Conservation (phyloP, 2,888 invertebrate species). For the Physocephala rufipes region DNA sequence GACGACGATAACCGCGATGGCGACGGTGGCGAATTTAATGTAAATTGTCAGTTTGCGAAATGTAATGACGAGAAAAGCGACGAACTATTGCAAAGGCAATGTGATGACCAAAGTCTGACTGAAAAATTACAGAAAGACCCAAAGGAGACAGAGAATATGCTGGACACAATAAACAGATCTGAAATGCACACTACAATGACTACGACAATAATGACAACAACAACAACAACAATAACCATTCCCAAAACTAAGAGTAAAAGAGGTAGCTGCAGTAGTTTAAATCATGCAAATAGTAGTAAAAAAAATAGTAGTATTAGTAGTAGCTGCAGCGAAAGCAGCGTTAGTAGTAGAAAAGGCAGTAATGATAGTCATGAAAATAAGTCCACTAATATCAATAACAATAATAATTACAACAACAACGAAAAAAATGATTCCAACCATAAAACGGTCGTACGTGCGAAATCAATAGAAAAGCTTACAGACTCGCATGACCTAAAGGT, state of each 20-base stretch:
- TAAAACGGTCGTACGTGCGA: neutral
- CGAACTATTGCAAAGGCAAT: too few relatives aligned
- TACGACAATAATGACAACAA: constrained; percentile 33
- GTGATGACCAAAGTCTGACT: neutral
- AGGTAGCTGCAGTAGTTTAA: constrained; percentile 48
- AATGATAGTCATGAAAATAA: constrained; percentile 43
- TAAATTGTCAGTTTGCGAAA: neutral
- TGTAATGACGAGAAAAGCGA: neutral
- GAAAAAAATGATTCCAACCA: constrained; percentile 19
- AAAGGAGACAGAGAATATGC: neutral
- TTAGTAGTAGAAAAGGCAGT: constrained; percentile 44
- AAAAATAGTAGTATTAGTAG: constrained; percentile 22
- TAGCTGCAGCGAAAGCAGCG: constrained; percentile 35
- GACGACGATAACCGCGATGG: constrained; percentile 9
- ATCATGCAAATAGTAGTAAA: constrained; percentile 37
- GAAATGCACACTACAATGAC: constrained; percentile 11
- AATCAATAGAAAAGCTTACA: neutral
- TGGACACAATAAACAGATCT: constrained; percentile 3
- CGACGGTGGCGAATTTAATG: constrained; percentile 6
- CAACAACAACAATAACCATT: constrained; percentile 35
- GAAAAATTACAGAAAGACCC: too few relatives aligned
- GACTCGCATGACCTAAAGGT: neutral
- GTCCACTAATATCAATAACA: constrained; percentile 44
- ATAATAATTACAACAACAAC: constrained; percentile 38
- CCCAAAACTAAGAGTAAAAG: constrained; percentile 33